Evolutionary conservation across 37 sponge, comb jelly and placozoan genomes (phyloP), one percentile per base, ranked within the genome.

Genomic region (Ianthella basta): DNA sequence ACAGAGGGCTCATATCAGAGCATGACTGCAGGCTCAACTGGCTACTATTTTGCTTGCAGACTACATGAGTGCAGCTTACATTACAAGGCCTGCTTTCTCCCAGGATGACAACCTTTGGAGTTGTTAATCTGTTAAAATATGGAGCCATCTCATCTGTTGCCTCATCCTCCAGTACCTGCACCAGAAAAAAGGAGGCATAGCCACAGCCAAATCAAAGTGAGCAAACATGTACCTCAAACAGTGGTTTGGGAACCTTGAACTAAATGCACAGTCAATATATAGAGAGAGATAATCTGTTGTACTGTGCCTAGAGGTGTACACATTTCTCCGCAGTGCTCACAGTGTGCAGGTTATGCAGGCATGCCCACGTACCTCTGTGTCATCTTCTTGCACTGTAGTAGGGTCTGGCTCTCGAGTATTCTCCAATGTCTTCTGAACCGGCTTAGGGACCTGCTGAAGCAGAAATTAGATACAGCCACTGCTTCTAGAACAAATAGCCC

Each of bases 51-150:
- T 3, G 50, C 8, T 44, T 44, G 50, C 50, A 44, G 8, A 10
- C 50, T 44, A n/a, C n/a, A n/a, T n/a, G n/a, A n/a, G 50, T 10
- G 50, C 50, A 44, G 44, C 90, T 89, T 81, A 92, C 92, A n/a
- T 73, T 75, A 3, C 88, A 88, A 16, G 94, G 87, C 59, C 86
- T 92, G 21, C 78, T 83, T 68, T 82, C 61, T 0, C 95, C 87
- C 18, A 91, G 91, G 4, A 99, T 83, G 24, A 99, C 88, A 24
- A 99, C 90, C 63, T 96, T 96, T 2, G 99, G 97, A 0, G 86
- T 41, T 21, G 50, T 70, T 12, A 57, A 32, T 21, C 94, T 50
- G 53, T 89, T 83, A 80, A 99, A 99, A 75, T 96, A 99, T 3
- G 84, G 30, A 2, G 95, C 60, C 82, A 99, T 78, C 70, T 99